phyloP scores from a whole-genome alignment of 2,888 invertebrate species.

The Tipula confusa region DNA sequence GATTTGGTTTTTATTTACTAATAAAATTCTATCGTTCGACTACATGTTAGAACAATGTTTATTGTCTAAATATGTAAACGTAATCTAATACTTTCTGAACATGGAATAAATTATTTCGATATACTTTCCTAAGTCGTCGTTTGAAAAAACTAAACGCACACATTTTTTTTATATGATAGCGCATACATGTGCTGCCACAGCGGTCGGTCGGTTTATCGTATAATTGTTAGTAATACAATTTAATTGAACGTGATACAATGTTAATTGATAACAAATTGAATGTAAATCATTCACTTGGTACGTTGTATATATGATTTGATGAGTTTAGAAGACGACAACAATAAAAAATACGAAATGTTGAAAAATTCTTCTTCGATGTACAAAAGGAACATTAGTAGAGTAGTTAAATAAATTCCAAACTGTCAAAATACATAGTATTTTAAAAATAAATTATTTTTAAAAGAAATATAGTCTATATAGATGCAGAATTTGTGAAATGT shows the following conservation, averaged over 20 bases:
- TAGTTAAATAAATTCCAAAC: not conserved
- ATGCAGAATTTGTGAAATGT: not conserved
- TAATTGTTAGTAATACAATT: not conserved
- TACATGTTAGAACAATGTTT: not conserved
- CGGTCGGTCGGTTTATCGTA: not conserved
- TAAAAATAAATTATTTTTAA: not conserved
- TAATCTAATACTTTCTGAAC: not conserved
- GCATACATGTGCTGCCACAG: not conserved
- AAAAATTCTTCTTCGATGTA: not conserved
- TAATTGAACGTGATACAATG: slow-evolving; percentile 1
- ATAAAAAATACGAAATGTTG: not conserved
- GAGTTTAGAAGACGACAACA: not conserved
- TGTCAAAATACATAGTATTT: not conserved
- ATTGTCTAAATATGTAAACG: not conserved
- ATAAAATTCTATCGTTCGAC: not conserved
- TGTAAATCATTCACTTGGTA: not conserved
- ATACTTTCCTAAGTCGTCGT: not conserved
- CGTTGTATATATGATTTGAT: not conserved
- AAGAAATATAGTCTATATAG: not conserved
- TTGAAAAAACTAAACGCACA: no score
- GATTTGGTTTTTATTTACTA: not conserved
- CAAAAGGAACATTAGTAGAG: not conserved
- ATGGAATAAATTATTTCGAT: not conserved
- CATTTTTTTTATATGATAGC: no score
- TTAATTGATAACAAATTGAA: slow-evolving; percentile 25